Base-by-base conservation (phyloP, 2,797 vertebrate species). In the Micromesistius poutassou region DNA sequence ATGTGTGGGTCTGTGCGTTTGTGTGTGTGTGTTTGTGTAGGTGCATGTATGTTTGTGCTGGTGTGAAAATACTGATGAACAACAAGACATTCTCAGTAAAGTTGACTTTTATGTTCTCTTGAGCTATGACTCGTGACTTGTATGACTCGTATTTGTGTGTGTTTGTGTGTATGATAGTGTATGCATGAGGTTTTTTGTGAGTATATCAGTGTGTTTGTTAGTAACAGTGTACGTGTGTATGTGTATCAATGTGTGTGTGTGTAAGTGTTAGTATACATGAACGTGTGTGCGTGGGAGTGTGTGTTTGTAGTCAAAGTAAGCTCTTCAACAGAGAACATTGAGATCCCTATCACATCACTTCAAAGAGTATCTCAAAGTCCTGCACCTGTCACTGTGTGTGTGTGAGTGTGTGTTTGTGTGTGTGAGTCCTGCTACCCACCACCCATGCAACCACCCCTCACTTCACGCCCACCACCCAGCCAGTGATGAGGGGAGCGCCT, bases 81-180 rank as follows among this genome's bases (percentile, higher is more conserved):
- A 30, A 71, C 25, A 19, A 71, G 68, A 71, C 8, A 71, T 14
- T 42, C 28, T 28, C 25, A 30, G 14, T 7, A 14, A 19, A 55
- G 16, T 55, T 22, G 46, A 62, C 7, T 62, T 62, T 62, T 62
- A n/a, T n/a, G n/a, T 62, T 62, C 55, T 62, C 22, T n/a, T 62
- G 22, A 62, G 55, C 55, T 19, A 22, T 71, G 73, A 84, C 76
- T 68, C 79, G 28, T 30, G 40, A n/a, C n/a, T n/a, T 74, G 78
- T 2, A 50, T 76, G 78, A 80, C 79, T 83, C n/a, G 73, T 31
- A 28, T 71, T 33, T 77, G 79, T 10, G 73, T 70, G 66, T 68
- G 13, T 22, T 8, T 68, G 35, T 74, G 2, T 74, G 36, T 14
- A 4, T 42, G 12, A 42, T 13, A 42, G 36, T 38, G 36, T 38